These are phyloP conservation scores for Pagrus major DNA, from an alignment of 2,113 vertebrate genomes.

Conservation along the genomic window DNA sequence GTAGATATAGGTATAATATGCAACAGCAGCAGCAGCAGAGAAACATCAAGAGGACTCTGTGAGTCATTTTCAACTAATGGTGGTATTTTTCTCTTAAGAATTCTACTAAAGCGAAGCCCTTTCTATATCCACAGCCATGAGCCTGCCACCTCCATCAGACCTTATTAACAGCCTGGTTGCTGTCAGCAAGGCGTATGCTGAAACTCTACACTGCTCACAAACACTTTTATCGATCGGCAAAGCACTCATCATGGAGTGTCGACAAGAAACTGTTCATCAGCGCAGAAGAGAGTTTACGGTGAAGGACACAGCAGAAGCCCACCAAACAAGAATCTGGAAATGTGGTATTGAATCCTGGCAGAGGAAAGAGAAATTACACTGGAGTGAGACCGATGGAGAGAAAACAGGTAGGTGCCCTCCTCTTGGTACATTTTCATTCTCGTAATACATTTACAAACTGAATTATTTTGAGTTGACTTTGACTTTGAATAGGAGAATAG, in stretches of 20 bases:
- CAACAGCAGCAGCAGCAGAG: not conserved
- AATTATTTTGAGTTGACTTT: not conserved
- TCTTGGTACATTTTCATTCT: not conserved
- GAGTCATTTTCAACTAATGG: not conserved
- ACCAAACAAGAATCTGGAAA: not conserved
- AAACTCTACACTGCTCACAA: not conserved
- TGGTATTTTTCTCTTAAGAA: not conserved
- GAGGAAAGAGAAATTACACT: not conserved
- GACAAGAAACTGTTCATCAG: not conserved
- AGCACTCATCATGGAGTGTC: conserved; percentile 7
- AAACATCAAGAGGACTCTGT: not conserved
- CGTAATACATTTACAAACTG: not conserved
- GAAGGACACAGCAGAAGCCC: not conserved
- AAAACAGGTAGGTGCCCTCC: not conserved
- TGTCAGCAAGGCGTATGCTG: not conserved
- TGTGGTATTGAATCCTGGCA: not conserved
- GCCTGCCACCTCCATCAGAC: not conserved
- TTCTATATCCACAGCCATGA: not conserved
- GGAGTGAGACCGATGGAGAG: not conserved
- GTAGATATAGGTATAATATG: not conserved
- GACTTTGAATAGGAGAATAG: not conserved
- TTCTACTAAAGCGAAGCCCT: not conserved
- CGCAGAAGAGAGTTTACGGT: not conserved
- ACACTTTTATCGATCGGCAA: conserved; percentile 14
- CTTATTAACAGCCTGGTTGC: not conserved